Conservation (phyloP, 2,113 vertebrate species). For the Syngnathus scovelli region DNA sequence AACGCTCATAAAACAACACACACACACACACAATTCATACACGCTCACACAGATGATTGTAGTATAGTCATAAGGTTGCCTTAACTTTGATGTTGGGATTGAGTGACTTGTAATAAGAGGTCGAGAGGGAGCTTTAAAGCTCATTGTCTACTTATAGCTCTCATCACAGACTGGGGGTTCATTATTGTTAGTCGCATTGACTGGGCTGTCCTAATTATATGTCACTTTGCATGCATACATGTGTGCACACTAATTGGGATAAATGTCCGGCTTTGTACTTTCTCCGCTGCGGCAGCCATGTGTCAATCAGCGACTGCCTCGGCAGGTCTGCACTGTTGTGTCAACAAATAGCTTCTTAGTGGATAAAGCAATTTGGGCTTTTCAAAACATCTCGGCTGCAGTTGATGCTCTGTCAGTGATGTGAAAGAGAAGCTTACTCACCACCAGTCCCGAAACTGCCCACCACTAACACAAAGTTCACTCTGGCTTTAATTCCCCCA, state of each 20-base stretch:
- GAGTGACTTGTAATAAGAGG: slow-evolving; percentile 46
- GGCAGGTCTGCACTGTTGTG: slow-evolving; percentile 53
- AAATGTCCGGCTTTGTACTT: slow-evolving; percentile 56
- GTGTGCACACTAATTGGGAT: slow-evolving; percentile 52
- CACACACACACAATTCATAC: slow-evolving; percentile 14
- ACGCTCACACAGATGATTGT: slow-evolving; percentile 9
- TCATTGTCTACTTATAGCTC: slow-evolving; percentile 56
- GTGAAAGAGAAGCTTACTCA: slow-evolving; percentile 48
- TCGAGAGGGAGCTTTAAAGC: slow-evolving; percentile 53
- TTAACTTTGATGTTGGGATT: slow-evolving; percentile 53
- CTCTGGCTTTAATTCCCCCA: slow-evolving; percentile 3
- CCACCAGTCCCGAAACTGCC: slow-evolving; percentile 25
- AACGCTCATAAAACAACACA: slow-evolving; percentile 29
- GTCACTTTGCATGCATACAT: slow-evolving; percentile 37
- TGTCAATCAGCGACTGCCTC: slow-evolving; percentile 52
- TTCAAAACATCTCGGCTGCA: slow-evolving; percentile 62
- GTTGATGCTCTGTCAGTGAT: slow-evolving; percentile 53
- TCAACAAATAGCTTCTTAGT: slow-evolving; percentile 63
- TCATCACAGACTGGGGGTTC: slow-evolving; percentile 33
- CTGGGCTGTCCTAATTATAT: slow-evolving; percentile 51
- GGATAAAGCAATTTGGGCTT: slow-evolving; percentile 63
- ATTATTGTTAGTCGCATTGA: slow-evolving; percentile 38
- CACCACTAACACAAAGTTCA: slow-evolving; percentile 26
- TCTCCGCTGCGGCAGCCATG: slow-evolving; percentile 37
- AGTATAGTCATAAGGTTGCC: slow-evolving; percentile 31